Conservation (phyloP, 2,888 invertebrate genomes). For the Petrolisthes manimaculis region DNA sequence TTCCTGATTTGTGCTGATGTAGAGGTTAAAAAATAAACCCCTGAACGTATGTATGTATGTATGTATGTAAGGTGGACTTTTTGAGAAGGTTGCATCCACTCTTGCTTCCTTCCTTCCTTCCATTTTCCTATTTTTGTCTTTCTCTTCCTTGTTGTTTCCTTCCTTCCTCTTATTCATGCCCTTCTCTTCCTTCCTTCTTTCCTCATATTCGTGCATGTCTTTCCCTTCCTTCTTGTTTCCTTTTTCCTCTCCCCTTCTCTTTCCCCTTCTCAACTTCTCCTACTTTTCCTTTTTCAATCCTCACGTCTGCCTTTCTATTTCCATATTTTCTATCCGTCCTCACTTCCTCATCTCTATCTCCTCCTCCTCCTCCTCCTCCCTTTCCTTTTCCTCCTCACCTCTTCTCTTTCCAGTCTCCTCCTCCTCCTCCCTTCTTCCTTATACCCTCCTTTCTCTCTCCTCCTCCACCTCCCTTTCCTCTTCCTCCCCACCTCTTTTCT, state of each 20-base stretch:
- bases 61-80: too few relatives aligned
- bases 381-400: not conserved
- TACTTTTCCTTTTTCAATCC: not conserved
- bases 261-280: not conserved
- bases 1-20: too few relatives aligned
- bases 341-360: not conserved
- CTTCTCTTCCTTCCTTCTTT: not conserved
- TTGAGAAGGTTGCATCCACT: too few relatives aligned
- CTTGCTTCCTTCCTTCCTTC: too few relatives aligned
- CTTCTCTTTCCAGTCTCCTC: not conserved
- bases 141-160: not conserved
- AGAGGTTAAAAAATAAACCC: too few relatives aligned
- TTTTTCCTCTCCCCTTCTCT: not conserved
- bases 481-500: not conserved
- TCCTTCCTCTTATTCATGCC: not conserved
- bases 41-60: too few relatives aligned
- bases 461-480: not conserved
- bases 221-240: not conserved
- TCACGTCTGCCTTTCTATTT: not conserved
- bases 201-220: not conserved
- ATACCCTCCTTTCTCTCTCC: not conserved
- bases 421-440: not conserved
- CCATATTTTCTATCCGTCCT: not conserved
- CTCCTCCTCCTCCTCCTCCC: not conserved
- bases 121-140: not conserved